Evolutionary conservation across 2,888 invertebrate genomes (phyloP).

Genomic region (Drosophila bunnanda): DNA sequence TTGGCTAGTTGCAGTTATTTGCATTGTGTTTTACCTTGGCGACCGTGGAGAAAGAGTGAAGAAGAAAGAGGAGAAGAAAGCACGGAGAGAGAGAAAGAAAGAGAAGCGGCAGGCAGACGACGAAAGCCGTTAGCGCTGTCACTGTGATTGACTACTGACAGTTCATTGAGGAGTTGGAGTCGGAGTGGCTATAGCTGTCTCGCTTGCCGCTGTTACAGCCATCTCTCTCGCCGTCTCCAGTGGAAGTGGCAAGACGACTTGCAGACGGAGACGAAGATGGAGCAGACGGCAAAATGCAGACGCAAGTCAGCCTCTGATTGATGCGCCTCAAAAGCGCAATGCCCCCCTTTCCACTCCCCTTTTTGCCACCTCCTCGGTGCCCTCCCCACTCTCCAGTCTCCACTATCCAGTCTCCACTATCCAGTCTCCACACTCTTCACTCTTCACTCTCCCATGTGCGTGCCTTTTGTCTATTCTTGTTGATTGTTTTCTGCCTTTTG

Average conservation of each 20-base stretch:
- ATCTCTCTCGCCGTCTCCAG: conserved; percentile 8
- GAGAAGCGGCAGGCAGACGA: conserved; percentile 28
- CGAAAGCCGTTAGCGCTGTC: conserved; percentile 49
- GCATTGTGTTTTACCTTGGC: conserved; percentile 26
- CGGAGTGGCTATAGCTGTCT: conserved; percentile 7
- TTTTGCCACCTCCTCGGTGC: conserved; percentile 2
- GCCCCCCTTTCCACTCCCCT: conserved; percentile 19
- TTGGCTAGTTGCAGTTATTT: conserved; percentile 11
- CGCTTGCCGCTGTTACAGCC: conserved; percentile 2
- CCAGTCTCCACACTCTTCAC: background rate
- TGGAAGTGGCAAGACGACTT: conserved; percentile 11
- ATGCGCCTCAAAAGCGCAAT: conserved; percentile 47
- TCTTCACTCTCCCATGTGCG: conserved; percentile 25
- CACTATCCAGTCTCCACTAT: too few species aligned
- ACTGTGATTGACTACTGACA: conserved; percentile 47
- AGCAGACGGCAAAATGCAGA: conserved; percentile 28
- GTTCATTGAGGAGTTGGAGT: conserved; percentile 37
- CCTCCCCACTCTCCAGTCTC: background rate
- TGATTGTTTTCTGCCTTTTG: conserved; percentile 46
- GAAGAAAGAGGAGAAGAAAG: background rate
- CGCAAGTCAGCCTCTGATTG: conserved; percentile 47
- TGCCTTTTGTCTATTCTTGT: conserved; percentile 47
- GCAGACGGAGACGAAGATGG: conserved; percentile 3
- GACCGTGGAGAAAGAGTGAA: conserved; percentile 10
- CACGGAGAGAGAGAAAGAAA: background rate